Base-by-base conservation (phyloP, 2,797 vertebrate genomes). In the Amazonetta brasiliensis region DNA sequence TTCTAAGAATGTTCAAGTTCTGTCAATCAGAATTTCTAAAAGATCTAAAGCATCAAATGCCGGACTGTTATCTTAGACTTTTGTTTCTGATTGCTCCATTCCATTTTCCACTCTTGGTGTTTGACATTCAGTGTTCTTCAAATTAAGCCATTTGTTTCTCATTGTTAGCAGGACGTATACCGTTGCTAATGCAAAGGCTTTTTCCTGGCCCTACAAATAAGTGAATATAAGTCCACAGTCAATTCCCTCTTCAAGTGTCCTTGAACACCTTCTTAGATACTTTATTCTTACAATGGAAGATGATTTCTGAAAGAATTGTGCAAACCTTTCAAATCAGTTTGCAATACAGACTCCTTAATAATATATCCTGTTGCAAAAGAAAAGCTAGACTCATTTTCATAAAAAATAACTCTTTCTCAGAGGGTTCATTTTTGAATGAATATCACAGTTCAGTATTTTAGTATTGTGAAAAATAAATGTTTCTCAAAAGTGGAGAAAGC, bases 1-100 rank as follows among this genome's bases (percentile, higher is more conserved):
- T 89, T 76, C 16, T 59, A 76, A 60, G 35, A 75, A 88, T 25
- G 12, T 25, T 84, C 26, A 66, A 76, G 11, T 68, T 89, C 31
- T 60, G 26, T 52, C 56, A 82, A 4, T 82, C 39, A 89, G 37
- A 92, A 95, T 87, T 85, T 85, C 62, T 72, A 18, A 55, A 77
- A 72, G 6, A 60, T 44, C 18, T 84, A 33, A 90, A 90, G 7
- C 14, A 59, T 88, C 55, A 87, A 46, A 25, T 35, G 4, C 17
- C 5, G 7, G n/a, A 50, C 52, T 48, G 20, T 58, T 48, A 74
- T 64, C 30, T 2, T 6, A 84, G 59, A 46, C 12, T 56, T 35
- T 83, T 69, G 25, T 94, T 80, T 67, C 74, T 64, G 33, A 35
- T 66, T 56, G 12, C 23, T 90, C 30, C 2, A 0, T 87, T 37